Evolutionary conservation across 2,797 vertebrate genomes (phyloP).

Genomic region (Ispidina picta): DNA sequence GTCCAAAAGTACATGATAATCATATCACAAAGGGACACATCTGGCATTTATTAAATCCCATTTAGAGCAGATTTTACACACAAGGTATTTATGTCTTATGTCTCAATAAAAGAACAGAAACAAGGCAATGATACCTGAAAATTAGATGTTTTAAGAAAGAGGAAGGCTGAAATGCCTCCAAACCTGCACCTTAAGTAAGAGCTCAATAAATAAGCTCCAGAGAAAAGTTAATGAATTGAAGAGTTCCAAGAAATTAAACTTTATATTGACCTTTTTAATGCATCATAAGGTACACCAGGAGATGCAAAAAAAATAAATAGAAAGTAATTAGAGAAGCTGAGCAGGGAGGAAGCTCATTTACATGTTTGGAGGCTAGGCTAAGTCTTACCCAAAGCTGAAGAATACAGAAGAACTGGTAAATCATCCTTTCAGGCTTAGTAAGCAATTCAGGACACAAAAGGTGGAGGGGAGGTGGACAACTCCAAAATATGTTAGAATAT

Average conservation of each 20-base stretch:
- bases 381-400: neutral
- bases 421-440: neutral
- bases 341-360: neutral
- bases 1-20: neutral
- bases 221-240: neutral
- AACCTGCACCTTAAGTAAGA: neutral
- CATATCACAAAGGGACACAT: neutral
- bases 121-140: neutral
- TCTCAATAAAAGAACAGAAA: neutral
- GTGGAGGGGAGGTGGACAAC: neutral
- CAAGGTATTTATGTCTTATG: neutral
- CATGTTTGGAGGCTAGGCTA: neutral
- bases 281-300: neutral
- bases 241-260: neutral
- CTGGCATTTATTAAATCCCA: neutral
- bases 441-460: neutral
- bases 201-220: neutral
- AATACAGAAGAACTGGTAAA: neutral
- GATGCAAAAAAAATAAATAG: neutral
- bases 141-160: neutral
- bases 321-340: neutral
- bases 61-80: neutral
- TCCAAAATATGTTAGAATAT: neutral
- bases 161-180: neutral
- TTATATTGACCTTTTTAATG: neutral